These are phyloP conservation scores for Nycticebus coucang DNA, from an alignment of 2,113 vertebrate species.

Conservation along the genomic window DNA sequence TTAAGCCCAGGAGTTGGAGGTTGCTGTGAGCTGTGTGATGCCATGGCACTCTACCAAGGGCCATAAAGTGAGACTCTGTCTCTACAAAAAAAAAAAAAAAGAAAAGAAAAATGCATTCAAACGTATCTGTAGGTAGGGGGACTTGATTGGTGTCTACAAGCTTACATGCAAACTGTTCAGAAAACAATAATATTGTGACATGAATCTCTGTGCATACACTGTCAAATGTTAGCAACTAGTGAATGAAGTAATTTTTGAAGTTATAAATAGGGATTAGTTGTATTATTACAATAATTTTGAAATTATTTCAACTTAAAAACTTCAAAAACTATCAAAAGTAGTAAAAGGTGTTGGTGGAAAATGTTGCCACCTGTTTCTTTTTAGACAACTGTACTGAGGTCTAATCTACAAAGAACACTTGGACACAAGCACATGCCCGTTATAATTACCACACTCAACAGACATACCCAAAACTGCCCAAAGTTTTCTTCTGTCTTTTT, in stretches of 20 bases:
- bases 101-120: background rate
- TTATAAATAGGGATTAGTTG: background rate
- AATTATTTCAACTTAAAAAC: conserved; percentile 40
- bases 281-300: background rate
- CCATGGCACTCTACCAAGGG: no score
- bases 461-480: background rate
- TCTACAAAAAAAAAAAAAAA: no score
- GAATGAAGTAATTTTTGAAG: conserved; percentile 9
- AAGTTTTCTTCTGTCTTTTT: background rate
- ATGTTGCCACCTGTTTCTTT: background rate
- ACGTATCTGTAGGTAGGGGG: background rate
- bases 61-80: no score
- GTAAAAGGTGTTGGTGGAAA: background rate
- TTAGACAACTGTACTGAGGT: background rate
- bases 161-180: background rate
- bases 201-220: background rate
- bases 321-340: background rate
- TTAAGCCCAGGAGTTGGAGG: no score
- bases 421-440: background rate
- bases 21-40: no score
- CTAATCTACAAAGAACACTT: background rate
- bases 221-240: background rate
- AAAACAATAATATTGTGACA: background rate
- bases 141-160: background rate
- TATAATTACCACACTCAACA: background rate